Evolutionary conservation across 2,888 invertebrate genomes (phyloP), one percentile per base, ranked within the genome.

Genomic region (Crepidodera aurea): DNA sequence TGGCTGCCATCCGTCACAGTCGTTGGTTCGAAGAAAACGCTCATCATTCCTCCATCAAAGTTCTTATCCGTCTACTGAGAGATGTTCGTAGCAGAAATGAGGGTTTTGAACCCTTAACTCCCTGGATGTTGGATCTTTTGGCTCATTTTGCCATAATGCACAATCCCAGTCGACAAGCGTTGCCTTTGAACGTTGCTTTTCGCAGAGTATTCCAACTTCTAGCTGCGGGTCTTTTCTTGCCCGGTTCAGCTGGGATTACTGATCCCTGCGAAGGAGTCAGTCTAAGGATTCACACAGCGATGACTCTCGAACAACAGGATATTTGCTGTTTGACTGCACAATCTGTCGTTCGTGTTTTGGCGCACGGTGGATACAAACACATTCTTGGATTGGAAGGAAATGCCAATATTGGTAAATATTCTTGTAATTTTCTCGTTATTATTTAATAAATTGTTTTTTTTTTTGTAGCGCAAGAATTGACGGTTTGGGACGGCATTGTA

Each of bases 1-100:
- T 97, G 75, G 94, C 96, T 0, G 95, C 97, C 0, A 96, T 98
- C 65, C 86, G 97, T 19, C 98, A 98, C 81, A 93, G 95, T 62
- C 88, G 96, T 22, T 99, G 98, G 98, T 98, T 98, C 79, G 98
- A 98, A 78, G 98, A 98, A 80, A 96, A 97, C 77, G 96, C 96
- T 0, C 96, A 94, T 78, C 97, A 98, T 80, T 96, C 97, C 3
- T 95, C 95, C 16, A 95, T 98, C 63, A 97, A 97, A 85, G 87
- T 86, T 64, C 82, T 99, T 10, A 96, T 98, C 71, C 88, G 98
- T 1, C 85, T 99, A 18, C 83, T 99, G n/a, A 88, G 96, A 65
- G 98, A 98, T 83, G 86, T 98, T 74, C 89, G 93, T 72, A 88
- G 88, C 54, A 87, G 98, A 12, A 98, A 96, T 83, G 88, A 92